These are phyloP conservation scores for Monopterus albus DNA, from an alignment of 2,113 vertebrate genomes.

Conservation along the genomic window DNA sequence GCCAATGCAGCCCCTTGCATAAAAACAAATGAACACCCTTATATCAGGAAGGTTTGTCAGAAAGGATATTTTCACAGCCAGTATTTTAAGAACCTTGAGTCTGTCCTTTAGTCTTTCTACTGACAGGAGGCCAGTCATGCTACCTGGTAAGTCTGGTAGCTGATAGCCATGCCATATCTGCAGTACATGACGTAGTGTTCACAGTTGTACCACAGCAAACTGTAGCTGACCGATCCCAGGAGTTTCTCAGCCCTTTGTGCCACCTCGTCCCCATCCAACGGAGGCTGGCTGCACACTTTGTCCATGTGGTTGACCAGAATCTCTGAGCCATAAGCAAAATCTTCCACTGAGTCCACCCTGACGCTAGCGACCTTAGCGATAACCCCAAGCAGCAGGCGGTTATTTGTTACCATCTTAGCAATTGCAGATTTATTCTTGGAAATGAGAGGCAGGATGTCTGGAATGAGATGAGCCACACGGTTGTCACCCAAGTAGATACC, in stretches of 20 bases:
- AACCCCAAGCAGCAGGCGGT: conserved; percentile 89
- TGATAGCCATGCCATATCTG: conserved; percentile 89
- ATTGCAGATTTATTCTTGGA: conserved; percentile 79
- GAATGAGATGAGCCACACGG: conserved; percentile 94
- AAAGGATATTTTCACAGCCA: no score
- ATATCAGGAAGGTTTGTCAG: no score
- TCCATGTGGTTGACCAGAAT: conserved; percentile 94
- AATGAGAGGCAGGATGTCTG: conserved; percentile 90
- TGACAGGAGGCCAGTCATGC: conserved; percentile 1
- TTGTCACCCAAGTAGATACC: conserved; percentile 94
- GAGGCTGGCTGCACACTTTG: conserved; percentile 81
- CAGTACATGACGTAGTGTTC: conserved; percentile 98
- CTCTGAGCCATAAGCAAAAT: conserved; percentile 92
- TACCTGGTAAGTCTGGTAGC: conserved; percentile 95
- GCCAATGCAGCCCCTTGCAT: no score
- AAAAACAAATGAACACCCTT: no score
- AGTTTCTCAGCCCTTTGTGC: conserved; percentile 89
- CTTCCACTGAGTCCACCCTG: conserved; percentile 91
- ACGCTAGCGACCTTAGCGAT: conserved; percentile 88
- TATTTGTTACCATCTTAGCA: conserved; percentile 90
- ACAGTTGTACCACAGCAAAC: conserved; percentile 97
- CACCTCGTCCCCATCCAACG: conserved; percentile 87
- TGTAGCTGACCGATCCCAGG: conserved; percentile 88
- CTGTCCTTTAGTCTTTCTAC: background rate
- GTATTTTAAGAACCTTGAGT: no score